phyloP scores from a whole-genome alignment of 2,113 vertebrate genomes.

The Microcebus lehilahytsara region DNA sequence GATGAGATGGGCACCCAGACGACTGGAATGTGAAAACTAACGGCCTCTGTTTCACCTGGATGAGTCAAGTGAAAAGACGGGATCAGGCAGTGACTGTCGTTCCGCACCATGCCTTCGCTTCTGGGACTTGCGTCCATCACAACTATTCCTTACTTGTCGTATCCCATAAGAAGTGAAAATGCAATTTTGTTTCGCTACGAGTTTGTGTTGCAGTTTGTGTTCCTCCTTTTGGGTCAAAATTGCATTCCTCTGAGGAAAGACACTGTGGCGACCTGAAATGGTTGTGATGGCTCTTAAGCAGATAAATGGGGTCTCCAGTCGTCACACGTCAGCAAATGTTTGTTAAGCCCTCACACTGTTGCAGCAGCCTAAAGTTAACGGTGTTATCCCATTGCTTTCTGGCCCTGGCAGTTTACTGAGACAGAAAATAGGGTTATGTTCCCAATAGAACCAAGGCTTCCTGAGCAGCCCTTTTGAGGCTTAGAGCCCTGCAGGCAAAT shows the following conservation, averaged over 20 bases:
- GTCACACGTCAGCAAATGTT: not conserved
- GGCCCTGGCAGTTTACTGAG: not conserved
- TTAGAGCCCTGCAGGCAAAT: not conserved
- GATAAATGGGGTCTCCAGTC: not conserved
- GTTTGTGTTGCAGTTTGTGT: not conserved
- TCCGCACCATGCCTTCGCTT: not conserved
- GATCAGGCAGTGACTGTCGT: not conserved
- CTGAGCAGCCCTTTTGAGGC: not conserved
- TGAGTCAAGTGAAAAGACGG: not conserved
- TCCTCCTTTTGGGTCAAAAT: not conserved
- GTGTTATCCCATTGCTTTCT: not conserved
- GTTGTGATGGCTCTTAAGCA: not conserved
- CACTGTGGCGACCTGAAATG: not conserved
- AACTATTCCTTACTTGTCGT: not conserved
- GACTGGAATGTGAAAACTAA: not conserved
- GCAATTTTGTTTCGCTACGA: not conserved
- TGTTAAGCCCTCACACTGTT: not conserved
- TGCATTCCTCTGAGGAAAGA: not conserved
- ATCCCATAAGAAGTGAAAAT: not conserved
- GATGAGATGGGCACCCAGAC: not conserved
- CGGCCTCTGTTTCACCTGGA: not conserved
- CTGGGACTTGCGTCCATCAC: not conserved
- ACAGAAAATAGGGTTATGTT: not conserved
- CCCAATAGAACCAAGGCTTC: not conserved
- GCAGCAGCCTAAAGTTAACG: not conserved